phyloP scores from a whole-genome alignment of 2,113 vertebrate species.

The Leiothrix lutea region DNA sequence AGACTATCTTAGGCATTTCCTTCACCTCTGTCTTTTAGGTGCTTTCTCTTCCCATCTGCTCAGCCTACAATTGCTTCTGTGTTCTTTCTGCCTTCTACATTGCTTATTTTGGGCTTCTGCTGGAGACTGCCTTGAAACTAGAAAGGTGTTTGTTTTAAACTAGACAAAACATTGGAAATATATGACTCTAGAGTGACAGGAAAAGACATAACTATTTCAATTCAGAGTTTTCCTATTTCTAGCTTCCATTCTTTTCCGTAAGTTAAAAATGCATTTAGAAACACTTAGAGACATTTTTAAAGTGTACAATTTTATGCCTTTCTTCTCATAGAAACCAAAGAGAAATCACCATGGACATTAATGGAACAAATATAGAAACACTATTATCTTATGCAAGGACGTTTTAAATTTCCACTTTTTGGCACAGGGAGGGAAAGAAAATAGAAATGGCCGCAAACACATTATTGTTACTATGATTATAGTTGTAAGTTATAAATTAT shows the following conservation, averaged over 20 bases:
- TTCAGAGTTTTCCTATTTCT: background rate
- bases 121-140: conserved; percentile 9
- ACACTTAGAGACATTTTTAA: background rate
- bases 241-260: background rate
- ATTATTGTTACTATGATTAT: background rate
- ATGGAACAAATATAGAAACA: background rate
- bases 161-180: conserved; percentile 46
- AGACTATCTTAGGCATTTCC: conserved; percentile 63
- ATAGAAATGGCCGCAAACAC: background rate
- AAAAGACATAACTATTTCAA: background rate
- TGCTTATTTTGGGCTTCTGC: conserved; percentile 46
- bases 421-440: background rate
- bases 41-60: conserved; percentile 31
- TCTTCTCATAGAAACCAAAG: background rate
- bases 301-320: background rate
- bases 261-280: background rate
- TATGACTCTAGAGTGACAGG: background rate
- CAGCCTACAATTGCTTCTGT: conserved; percentile 25
- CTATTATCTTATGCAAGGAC: background rate
- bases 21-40: conserved; percentile 19
- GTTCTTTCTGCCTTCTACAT: conserved; percentile 12
- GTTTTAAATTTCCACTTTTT: background rate
- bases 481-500: background rate
- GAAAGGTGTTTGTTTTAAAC: background rate
- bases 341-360: background rate